phyloP scores from a whole-genome alignment of 2,888 invertebrate genomes.

The Aelia acuminata region DNA sequence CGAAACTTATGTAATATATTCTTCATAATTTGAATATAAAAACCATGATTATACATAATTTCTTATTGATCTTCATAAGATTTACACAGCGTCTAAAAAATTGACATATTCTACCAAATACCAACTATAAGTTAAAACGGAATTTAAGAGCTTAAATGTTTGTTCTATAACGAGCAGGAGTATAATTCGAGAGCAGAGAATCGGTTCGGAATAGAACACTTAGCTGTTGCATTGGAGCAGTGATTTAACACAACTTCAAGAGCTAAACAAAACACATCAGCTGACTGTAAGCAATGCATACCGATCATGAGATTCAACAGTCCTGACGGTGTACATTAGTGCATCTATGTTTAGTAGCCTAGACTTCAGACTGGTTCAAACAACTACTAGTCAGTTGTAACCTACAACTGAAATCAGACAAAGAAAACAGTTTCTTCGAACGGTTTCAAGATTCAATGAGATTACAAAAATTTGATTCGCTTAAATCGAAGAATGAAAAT shows the following conservation, averaged over 20 bases:
- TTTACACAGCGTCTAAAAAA: too few relatives aligned
- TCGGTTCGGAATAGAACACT: background rate
- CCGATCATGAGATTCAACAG: conserved; percentile 35
- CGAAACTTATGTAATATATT: too few relatives aligned
- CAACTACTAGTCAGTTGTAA: background rate
- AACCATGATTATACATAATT: too few relatives aligned
- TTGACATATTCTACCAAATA: too few relatives aligned
- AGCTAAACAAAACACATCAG: background rate
- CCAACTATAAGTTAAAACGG: too few relatives aligned
- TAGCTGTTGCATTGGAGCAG: background rate
- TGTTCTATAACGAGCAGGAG: too few relatives aligned
- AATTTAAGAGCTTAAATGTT: too few relatives aligned
- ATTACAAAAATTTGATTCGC: background rate
- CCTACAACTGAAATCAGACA: background rate
- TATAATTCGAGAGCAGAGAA: background rate
- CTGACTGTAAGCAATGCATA: conserved; percentile 44
- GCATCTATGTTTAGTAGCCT: background rate
- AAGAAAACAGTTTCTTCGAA: background rate
- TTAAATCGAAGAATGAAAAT: background rate
- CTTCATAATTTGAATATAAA: too few relatives aligned
- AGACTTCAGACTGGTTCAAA: background rate
- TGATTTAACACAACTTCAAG: conserved; percentile 21
- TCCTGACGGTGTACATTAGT: background rate
- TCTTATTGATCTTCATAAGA: too few relatives aligned
- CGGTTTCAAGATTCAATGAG: background rate